Base-by-base conservation (phyloP, 2,113 vertebrate species). In the Rhinogobius similis region DNA sequence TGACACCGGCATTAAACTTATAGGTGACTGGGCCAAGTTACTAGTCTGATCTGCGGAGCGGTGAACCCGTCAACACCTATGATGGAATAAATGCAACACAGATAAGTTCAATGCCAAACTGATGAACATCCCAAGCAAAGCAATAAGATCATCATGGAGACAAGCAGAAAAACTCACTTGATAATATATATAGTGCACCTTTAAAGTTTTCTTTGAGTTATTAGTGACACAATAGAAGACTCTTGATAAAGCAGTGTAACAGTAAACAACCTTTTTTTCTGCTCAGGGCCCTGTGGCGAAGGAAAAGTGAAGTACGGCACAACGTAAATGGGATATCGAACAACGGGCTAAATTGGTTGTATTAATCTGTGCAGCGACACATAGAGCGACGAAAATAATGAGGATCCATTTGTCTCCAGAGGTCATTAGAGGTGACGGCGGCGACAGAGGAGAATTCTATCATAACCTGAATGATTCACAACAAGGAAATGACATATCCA, bases 271-370 rank as follows among this genome's bases (percentile, higher is more conserved):
- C 48, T 21, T 62, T 56, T 74, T 41, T 29, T 26, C 26, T 70
- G 41, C 44, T 43, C 24, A 12, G 61, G 61, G 23, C 39, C 46
- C 11, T 14, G 14, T 67, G 66, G 67, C 36, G 27, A 26, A 26
- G 27, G 39, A 66, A 32, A 48, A 70, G 53, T 77, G 71, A 89
- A 75, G 66, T 73, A 82, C 38, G 62, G 75, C 66, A 36, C 68
- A 48, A 72, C 77, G 75, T 66, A 83, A 87, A 91, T 91, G 80
- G 78, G 81, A 82, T 90, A 90, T 89, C 66, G 82, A 91, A 80
- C 81, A 73, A 7, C 0, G 27, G 65, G 68, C 67, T 66, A 52
- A 43, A 75, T n/a, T 50, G 65, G 70, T 77, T 78, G 67, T 78
- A 82, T 87, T 76, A 72, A 79, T 87, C 77, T 77, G 52, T 16